Evolutionary conservation across 2,797 vertebrate genomes (phyloP), one percentile per base, ranked within the genome.

Genomic region (Epinephelus coioides): DNA sequence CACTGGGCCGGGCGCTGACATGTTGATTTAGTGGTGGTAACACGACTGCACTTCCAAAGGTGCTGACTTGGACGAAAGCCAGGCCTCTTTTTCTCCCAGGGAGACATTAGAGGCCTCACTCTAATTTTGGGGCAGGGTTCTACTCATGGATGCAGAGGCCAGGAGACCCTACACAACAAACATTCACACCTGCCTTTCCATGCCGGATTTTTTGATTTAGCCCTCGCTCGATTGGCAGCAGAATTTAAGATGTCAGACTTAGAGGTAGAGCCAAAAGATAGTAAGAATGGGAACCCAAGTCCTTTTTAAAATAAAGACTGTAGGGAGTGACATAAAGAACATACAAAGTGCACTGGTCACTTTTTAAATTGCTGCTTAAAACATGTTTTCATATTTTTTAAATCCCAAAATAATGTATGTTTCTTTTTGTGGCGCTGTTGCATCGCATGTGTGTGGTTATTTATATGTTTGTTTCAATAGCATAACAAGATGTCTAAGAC

Each of bases 1-100:
- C 93, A 93, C 90, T 89, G 86, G 86, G 89, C 87, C 38, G 86
- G 92, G 93, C 70, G 95, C 92, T 95, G 95, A 96, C 95, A 95
- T 95, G 95, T 95, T 95, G 94, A 95, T 95, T 95, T 96, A 95
- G 93, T 94, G 88, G 92, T 76, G 89, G 94, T 95, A 96, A 95
- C 93, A 91, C 91, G 89, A 95, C 93, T 94, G 93, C 94, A 94
- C 93, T 94, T 95, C 93, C 93, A 95, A 95, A 96, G 95, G 95
- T 96, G 95, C 94, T 92, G 93, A 95, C 92, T 94, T 95, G 95
- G 95, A 95, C 78, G 81, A 94, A 95, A 94, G 92, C 94, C 95
- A 96, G 94, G 84, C 90, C 89, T 91, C 89, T 89, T 87, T 93
- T 90, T 93, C 90, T 92, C 92, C 91, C 84, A 92, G 93, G 90